phyloP scores from a whole-genome alignment of 2,113 vertebrate genomes.

The Ptyas mucosa region DNA sequence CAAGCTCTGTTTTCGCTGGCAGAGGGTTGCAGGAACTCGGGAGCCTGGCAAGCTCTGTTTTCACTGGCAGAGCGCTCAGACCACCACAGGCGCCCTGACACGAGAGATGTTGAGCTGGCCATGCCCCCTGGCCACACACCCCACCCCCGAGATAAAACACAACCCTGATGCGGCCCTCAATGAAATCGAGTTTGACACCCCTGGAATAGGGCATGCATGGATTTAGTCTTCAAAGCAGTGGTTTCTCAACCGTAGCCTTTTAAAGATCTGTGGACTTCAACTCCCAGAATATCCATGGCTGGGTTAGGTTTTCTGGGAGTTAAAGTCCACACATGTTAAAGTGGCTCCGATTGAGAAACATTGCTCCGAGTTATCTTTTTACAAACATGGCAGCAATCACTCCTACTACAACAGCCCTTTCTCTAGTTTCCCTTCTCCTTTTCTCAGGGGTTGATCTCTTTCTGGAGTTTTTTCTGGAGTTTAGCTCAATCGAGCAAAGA shows the following conservation, averaged over 20 bases:
- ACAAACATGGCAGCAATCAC: not conserved
- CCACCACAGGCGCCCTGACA: too few species aligned
- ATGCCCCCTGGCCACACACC: too few species aligned
- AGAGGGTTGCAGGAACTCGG: too few species aligned
- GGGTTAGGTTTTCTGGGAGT: not conserved
- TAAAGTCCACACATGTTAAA: not conserved
- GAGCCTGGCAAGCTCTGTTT: too few species aligned
- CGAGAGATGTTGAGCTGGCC: too few species aligned
- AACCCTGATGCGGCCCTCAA: too few species aligned
- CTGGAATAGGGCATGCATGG: not conserved
- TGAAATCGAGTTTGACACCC: too few species aligned
- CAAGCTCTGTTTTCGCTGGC: too few species aligned
- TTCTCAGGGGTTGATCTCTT: not conserved
- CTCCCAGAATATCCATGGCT: not conserved
- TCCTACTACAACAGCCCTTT: not conserved
- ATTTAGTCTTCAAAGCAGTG: not conserved
- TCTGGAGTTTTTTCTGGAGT: not conserved
- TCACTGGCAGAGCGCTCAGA: too few species aligned
- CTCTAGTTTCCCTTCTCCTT: not conserved
- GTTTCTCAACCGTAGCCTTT: not conserved
- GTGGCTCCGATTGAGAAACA: not conserved
- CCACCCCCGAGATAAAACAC: too few species aligned
- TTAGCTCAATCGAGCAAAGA: not conserved
- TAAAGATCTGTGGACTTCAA: not conserved
- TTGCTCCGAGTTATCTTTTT: not conserved